These are phyloP conservation scores for Heterohyrax brucei DNA, from an alignment of 2,797 vertebrate genomes.

Conservation along the genomic window DNA sequence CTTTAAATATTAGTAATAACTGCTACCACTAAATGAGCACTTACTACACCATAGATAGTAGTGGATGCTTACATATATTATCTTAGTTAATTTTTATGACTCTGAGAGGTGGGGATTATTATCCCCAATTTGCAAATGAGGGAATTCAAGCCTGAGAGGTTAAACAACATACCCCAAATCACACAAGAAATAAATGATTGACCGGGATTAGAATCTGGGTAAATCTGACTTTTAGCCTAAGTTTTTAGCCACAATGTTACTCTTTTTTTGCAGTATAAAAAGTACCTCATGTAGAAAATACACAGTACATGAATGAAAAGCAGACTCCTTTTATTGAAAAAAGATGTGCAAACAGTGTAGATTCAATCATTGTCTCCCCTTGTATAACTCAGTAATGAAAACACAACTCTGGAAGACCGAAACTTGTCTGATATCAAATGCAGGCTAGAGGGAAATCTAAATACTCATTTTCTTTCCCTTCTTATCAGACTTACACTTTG, in stretches of 20 bases:
- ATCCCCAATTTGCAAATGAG: not conserved
- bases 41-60: not conserved
- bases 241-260: not conserved
- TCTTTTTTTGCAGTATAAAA: constrained; percentile 50
- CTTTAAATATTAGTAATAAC: constrained; percentile 33
- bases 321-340: not conserved
- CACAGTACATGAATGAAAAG: constrained; percentile 6
- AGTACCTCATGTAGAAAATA: not conserved
- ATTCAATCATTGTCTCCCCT: not conserved
- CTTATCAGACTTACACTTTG: not conserved
- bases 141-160: not conserved
- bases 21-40: constrained; percentile 13
- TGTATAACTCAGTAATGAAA: not conserved
- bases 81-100: not conserved
- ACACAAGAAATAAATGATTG: not conserved
- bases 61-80: not conserved
- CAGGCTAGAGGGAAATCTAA: not conserved
- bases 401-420: not conserved
- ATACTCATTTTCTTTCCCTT: not conserved
- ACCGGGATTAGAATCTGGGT: not conserved
- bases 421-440: not conserved
- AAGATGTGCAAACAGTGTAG: not conserved
- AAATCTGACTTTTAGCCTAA: not conserved
- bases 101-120: not conserved
- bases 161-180: constrained; percentile 16